Percentiles rank a stretch among this genome's conserved stretches.
Conservation (phyloP, 2,888 invertebrate species). For the Metalampra italica region DNA sequence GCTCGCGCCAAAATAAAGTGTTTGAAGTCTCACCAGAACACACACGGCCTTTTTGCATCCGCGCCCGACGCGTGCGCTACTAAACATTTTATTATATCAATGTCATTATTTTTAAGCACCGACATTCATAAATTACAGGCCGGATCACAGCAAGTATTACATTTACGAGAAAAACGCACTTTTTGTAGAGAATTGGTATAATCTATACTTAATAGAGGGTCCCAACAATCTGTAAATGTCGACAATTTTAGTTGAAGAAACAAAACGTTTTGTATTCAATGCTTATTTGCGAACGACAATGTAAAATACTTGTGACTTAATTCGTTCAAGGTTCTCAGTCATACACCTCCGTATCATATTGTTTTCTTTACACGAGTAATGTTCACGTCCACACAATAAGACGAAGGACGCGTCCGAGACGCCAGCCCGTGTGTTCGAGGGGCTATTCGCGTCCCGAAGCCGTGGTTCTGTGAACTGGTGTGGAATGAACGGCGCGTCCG, state of each 20-base stretch:
- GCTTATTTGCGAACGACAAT: no score
- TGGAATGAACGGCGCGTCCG: constrained; percentile 24
- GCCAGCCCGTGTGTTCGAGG: not conserved
- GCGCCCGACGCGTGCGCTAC: constrained; percentile 12
- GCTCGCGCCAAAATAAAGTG: constrained; percentile 10
- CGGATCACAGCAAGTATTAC: not conserved
- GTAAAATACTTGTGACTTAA: no score
- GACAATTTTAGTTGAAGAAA: no score
- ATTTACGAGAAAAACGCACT: no score
- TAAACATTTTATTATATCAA: not conserved
- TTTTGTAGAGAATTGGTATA: no score
- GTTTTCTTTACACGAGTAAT: no score
- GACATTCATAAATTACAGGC: not conserved
- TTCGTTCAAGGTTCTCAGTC: no score
- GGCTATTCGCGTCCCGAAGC: constrained; percentile 7
- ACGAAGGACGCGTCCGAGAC: not conserved
- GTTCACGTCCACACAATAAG: not conserved
- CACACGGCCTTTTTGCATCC: constrained; percentile 14
- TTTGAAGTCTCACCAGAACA: constrained; percentile 10
- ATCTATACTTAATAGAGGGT: no score
- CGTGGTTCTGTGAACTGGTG: constrained; percentile 23
- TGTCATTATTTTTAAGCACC: not conserved
- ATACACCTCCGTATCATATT: no score
- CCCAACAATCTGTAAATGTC: no score
- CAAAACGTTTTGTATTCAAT: no score